These are phyloP conservation scores for Dicranocentrus wangi DNA, from an alignment of 2,888 invertebrate species.

Conservation along the genomic window DNA sequence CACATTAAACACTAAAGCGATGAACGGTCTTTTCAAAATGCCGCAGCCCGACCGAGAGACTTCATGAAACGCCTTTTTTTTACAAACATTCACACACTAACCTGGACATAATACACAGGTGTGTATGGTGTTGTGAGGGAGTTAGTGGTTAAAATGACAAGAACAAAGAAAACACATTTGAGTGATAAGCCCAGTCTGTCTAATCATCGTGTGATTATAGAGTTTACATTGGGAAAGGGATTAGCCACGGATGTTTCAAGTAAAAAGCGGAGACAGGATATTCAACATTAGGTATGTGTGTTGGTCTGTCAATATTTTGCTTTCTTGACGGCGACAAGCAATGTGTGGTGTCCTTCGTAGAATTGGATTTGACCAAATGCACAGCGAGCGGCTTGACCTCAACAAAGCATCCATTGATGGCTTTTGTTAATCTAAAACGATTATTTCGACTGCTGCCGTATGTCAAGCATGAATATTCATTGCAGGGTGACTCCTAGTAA, in stretches of 20 bases:
- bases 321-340: not conserved
- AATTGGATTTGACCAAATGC: constrained; percentile 2
- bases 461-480: not conserved
- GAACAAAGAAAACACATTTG: constrained; percentile 24
- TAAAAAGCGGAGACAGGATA: not conserved
- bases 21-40: not conserved
- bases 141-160: not conserved
- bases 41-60: not conserved
- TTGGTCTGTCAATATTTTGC: not conserved
- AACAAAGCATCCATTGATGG: not conserved
- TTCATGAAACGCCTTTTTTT: not conserved
- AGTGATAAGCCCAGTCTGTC: constrained; percentile 16
- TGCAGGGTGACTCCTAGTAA: no score
- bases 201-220: constrained; percentile 38
- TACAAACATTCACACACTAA: not conserved
- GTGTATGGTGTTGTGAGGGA: not conserved
- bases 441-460: not conserved
- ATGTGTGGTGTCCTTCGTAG: not conserved
- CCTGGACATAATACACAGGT: not conserved
- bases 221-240: constrained; percentile 34
- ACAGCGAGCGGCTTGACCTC: not conserved
- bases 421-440: not conserved
- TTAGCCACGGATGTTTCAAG: not conserved
- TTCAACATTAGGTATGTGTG: not conserved
- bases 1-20: not conserved